Evolutionary conservation across 2,113 vertebrate genomes (phyloP).

Genomic region (Chlorodrepanis virens): DNA sequence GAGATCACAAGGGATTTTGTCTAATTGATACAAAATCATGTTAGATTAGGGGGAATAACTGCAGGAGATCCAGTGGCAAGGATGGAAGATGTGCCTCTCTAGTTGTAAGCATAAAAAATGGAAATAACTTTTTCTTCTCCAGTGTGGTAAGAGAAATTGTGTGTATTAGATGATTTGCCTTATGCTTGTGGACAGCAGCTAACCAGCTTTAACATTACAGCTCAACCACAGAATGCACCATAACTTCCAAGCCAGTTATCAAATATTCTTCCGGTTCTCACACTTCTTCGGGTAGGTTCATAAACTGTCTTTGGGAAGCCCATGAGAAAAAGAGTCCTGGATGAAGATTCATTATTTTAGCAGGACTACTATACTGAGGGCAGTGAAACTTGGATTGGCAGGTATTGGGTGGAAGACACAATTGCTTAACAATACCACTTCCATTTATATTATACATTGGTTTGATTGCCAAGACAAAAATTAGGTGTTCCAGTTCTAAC

Average conservation of each 20-base stretch:
- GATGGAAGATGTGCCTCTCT: neutral
- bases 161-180: neutral
- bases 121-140: neutral
- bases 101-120: neutral
- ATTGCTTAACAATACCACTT: neutral
- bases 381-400: rapidly evolving
- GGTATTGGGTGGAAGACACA: neutral
- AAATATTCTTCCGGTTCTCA: neutral
- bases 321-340: neutral
- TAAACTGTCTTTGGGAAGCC: neutral
- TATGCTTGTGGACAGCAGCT: neutral
- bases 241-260: neutral
- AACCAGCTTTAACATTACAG: neutral
- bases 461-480: neutral
- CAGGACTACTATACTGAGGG: neutral
- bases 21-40: neutral
- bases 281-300: neutral
- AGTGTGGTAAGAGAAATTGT: neutral
- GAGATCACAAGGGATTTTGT: neutral
- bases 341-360: neutral
- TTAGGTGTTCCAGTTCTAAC: neutral
- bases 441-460: neutral
- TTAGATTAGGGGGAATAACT: neutral
- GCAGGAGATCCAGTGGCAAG: neutral
- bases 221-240: neutral